Conservation (phyloP, 2,888 invertebrate species). For the Electrophaes corylata region DNA sequence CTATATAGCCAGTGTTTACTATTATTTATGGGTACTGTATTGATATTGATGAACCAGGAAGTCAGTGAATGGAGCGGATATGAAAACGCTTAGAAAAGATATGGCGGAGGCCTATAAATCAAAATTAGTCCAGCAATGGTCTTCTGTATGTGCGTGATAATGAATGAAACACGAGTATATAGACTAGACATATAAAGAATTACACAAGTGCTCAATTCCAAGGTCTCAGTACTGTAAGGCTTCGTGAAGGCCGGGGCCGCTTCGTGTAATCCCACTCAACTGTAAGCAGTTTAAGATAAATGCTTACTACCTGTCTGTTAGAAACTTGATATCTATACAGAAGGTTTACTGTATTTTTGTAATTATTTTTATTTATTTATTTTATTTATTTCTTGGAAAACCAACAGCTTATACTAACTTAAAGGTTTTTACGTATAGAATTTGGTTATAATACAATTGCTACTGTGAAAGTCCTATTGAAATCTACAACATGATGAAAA, state of each 20-base stretch:
- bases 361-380: background rate
- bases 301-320: conserved; percentile 9
- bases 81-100: no score
- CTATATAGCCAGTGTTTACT: no score
- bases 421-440: no score
- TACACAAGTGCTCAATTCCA: conserved; percentile 12
- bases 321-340: conserved; percentile 10
- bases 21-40: no score
- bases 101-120: no score
- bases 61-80: no score
- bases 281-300: conserved; percentile 25
- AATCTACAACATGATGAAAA: no score
- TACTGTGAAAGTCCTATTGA: no score
- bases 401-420: no score
- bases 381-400: background rate
- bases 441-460: no score
- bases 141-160: background rate
- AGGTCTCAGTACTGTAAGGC: conserved; percentile 20
- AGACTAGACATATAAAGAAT: background rate
- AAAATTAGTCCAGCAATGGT: background rate
- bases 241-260: conserved; percentile 28
- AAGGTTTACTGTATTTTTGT: background rate
- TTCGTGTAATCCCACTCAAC: conserved; percentile 18
- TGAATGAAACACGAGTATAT: background rate
- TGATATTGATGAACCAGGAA: no score